These are phyloP conservation scores for Stenurella melanura DNA, from an alignment of 2,888 invertebrate genomes.

Conservation along the genomic window DNA sequence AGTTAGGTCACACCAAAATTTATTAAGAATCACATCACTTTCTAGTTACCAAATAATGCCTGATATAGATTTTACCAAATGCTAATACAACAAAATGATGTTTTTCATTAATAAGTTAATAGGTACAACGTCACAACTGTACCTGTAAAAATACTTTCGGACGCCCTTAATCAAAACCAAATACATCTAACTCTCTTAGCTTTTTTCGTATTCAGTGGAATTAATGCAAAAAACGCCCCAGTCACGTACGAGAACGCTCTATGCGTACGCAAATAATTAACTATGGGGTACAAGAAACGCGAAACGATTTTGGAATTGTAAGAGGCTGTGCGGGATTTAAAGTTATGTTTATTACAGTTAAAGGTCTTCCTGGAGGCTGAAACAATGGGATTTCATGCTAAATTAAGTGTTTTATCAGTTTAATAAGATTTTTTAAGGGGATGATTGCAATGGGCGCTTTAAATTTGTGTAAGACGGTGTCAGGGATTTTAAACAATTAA, in stretches of 20 bases:
- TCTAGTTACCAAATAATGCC: too few relatives aligned
- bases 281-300: constrained; percentile 42
- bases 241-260: constrained; percentile 45
- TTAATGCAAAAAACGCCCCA: constrained; percentile 39
- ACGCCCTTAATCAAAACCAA: neutral
- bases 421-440: constrained; percentile 19
- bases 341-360: constrained; percentile 30
- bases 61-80: too few relatives aligned
- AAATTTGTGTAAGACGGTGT: neutral
- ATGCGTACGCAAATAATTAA: constrained; percentile 53
- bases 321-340: constrained; percentile 51
- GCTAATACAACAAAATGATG: too few relatives aligned
- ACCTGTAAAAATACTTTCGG: neutral
- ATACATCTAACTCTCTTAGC: neutral
- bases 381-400: constrained; percentile 18
- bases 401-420: constrained; percentile 13
- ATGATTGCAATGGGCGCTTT: neutral
- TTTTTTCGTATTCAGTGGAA: constrained; percentile 6
- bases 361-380: constrained; percentile 12
- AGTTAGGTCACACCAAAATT: too few relatives aligned
- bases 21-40: too few relatives aligned
- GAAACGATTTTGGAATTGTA: constrained; percentile 55
- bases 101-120: too few relatives aligned
- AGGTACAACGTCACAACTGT: too few relatives aligned
- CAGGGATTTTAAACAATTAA: neutral